Evolutionary conservation across 1,140 invertebrate genomes (phyloP), one percentile per base, ranked within the genome.

Genomic region (Drosophila pachea): DNA sequence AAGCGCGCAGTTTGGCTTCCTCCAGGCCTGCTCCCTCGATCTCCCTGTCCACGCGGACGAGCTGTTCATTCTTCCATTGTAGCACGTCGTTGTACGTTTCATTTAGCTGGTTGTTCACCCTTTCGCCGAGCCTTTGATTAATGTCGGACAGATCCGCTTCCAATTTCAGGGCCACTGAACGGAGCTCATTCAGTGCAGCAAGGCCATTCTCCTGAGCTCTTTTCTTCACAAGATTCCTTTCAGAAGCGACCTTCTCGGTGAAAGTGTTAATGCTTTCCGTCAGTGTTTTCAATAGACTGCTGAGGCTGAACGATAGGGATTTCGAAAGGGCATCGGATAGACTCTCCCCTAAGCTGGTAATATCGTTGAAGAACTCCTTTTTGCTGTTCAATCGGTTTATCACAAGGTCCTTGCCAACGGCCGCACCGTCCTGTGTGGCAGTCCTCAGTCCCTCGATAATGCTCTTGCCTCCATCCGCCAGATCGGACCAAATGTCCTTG

Each of bases 1-100:
- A 14, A 4, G 73, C 38, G 4, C 84, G 6, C 0, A 53, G 45
- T 4, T 50, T 38, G 4, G 78, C 78, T n/a, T 60, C 33, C 0
- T 22, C n/a, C 4, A 31, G 7, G 11, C 54, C 63, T 0, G 2
- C 22, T 7, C 64, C 78, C 7, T 54, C 29, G 14, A 68, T 71
- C 22, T 7, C 5, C 0, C 48, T 6, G 11, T 75, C 47, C 5
- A 74, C 79, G 4, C 63, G 55, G 0, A 66, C 22, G 35, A 84
- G 40, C 32, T 84, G 73, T 5, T 7, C 36, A 6, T 61, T 60
- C 2, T 29, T 22, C 79, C 79, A 84, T 4, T 35, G 8, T 29
- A 43, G 14, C 40, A 72, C 52, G 4, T 38, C 36, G 12, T 11
- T 16, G 0, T 68, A 36, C 6, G 61, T 52, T 4, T 49, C 54